Evolutionary conservation across 2,888 invertebrate species (phyloP), one percentile per base, ranked within the genome.

Genomic region (Ormyrus labotus): DNA sequence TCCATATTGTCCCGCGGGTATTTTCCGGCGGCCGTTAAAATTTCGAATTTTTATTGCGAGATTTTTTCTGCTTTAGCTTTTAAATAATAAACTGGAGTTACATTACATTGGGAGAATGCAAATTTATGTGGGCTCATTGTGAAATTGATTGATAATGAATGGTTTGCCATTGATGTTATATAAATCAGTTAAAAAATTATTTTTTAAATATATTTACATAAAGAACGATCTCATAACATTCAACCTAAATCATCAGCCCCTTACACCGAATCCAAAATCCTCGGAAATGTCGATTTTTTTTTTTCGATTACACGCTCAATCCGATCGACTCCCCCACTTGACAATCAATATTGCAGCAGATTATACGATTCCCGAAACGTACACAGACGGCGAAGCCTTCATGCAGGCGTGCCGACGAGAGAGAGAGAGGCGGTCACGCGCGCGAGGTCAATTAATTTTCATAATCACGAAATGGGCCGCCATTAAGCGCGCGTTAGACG

Each of bases 381-480:
- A 34, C 34, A 34, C 34, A 34, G 34, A 34, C 34, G 34, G 34
- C 6, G 53, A 5, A 19, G 19, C 4, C 10, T 45, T 63, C 61
- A 47, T 11, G 48, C n/a, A 9, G 58, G 45, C 10, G n/a, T 5
- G 6, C 13, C 11, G 47, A 19, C 53, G 67, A 48, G n/a, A 34
- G 34, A 34, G 34, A 34, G n/a, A 50, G 34, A 63, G 57, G 48
- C 57, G 47, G 13, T 61, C 63, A 63, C 67, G 67, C 58, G 65
- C 45, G 67, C 19, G 48, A 48, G 81, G 53, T 84, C 81, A 80
- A 85, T 85, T 85, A 86, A 87, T 87, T 87, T 84, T 85, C 82
- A 83, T 83, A 84, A 85, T 85, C 83, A 84, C 83, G 81, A 77
- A 82, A 85, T 83, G 81, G 81, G 77, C 73, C 48, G 70, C 79